These are phyloP conservation scores for Raja brachyura DNA, from an alignment of 2,113 vertebrate species.

Conservation along the genomic window DNA sequence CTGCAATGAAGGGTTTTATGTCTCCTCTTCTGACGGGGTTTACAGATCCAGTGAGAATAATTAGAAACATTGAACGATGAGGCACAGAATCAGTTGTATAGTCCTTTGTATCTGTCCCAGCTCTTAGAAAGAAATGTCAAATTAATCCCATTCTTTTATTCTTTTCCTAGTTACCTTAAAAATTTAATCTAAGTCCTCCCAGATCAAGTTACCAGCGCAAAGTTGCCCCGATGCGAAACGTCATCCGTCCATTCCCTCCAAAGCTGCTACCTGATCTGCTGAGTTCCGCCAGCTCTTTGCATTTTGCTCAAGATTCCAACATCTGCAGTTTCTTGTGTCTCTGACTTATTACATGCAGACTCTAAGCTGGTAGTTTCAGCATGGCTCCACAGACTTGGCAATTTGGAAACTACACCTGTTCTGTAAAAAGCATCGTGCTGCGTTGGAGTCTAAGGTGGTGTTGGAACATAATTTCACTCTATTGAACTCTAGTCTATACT, in stretches of 20 bases:
- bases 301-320: no score
- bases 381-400: not conserved
- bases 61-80: not conserved
- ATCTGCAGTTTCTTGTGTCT: no score
- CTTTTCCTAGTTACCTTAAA: not conserved
- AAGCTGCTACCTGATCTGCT: no score
- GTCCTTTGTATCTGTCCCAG: not conserved
- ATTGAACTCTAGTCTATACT: no score
- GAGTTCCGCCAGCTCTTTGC: no score
- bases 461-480: not conserved
- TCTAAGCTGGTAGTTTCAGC: not conserved
- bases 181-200: not conserved
- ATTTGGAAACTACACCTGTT: not conserved
- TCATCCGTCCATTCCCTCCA: no score
- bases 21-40: not conserved
- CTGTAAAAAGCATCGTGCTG: not conserved
- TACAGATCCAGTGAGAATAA: not conserved
- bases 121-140: not conserved
- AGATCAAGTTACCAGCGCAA: not conserved
- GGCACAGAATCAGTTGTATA: not conserved
- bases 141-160: not conserved
- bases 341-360: not conserved
- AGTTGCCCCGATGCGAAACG: not conserved
- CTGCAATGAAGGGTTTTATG: not conserved
- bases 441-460: not conserved